Conservation (phyloP, 2,113 vertebrate species). For the Aphyosemion australe region DNA sequence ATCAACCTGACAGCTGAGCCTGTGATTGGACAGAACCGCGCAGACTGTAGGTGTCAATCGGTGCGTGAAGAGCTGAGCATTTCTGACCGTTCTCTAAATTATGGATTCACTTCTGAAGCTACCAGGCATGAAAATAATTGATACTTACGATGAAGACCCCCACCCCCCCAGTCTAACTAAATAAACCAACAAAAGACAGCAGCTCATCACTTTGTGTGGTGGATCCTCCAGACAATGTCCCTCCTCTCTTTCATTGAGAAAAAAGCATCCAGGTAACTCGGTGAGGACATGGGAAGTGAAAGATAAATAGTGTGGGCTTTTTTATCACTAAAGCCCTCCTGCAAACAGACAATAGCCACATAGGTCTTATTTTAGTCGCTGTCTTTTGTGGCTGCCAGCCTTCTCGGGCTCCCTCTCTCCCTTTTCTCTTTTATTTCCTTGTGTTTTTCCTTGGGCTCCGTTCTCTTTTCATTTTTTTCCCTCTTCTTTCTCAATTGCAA, state of each 20-base stretch:
- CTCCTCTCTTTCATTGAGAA: constrained; percentile 44
- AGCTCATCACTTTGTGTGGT: constrained; percentile 20
- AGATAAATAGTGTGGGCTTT: constrained; percentile 78
- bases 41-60: constrained; percentile 74
- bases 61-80: constrained; percentile 65
- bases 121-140: constrained; percentile 74
- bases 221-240: constrained; percentile 32
- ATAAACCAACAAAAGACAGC: constrained; percentile 54
- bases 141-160: constrained; percentile 68
- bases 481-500: constrained; percentile 75
- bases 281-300: constrained; percentile 68
- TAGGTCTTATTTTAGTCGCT: constrained; percentile 77
- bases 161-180: constrained; percentile 64
- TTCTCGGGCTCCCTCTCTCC: constrained; percentile 69
- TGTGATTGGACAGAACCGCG: constrained; percentile 71
- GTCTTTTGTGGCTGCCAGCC: constrained; percentile 71
- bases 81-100: constrained; percentile 58
- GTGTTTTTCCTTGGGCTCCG: constrained; percentile 73
- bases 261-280: constrained; percentile 68
- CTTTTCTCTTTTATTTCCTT: constrained; percentile 67
- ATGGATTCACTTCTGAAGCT: constrained; percentile 42
- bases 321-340: constrained; percentile 78
- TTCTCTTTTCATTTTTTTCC: constrained; percentile 67
- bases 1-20: constrained; percentile 71
- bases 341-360: constrained; percentile 76